phyloP scores from a whole-genome alignment of 2,888 invertebrate species.

The Lapara coniferarum region DNA sequence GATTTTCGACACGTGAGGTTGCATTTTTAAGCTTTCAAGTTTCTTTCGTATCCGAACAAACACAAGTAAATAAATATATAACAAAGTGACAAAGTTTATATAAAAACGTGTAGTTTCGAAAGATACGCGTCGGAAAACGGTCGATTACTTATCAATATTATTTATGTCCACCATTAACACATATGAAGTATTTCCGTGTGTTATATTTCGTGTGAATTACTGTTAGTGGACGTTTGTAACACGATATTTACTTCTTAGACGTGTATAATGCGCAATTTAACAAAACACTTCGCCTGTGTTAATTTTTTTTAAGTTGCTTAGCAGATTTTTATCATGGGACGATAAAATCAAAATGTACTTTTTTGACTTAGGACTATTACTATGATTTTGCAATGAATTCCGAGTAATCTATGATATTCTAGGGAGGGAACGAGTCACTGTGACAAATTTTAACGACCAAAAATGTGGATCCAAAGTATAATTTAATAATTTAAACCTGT shows the following conservation, averaged over 20 bases:
- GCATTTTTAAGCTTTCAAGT: no score
- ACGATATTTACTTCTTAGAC: no score
- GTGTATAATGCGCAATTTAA: not conserved
- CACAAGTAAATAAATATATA: no score
- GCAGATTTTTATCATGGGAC: not conserved
- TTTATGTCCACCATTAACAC: constrained; percentile 14
- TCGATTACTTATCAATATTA: constrained; percentile 16
- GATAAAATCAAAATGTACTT: no score
- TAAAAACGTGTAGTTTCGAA: constrained; percentile 8
- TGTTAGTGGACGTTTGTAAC: not conserved
- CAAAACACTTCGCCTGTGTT: no score
- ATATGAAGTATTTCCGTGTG: constrained; percentile 1
- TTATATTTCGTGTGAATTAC: not conserved
- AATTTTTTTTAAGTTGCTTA: not conserved
- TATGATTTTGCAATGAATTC: not conserved
- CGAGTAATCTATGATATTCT: not conserved
- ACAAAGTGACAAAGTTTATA: not conserved
- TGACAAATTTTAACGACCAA: no score
- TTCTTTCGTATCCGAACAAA: no score
- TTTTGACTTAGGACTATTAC: not conserved
- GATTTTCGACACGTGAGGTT: not conserved
- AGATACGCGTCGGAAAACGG: not conserved
- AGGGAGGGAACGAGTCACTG: not conserved
- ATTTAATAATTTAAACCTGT: no score
- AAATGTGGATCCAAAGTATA: no score